A percentile compares a stretch with the other conserved stretches of the same genome.
These are phyloP conservation scores for Hydriomena furcata DNA, from an alignment of 2,888 invertebrate species.

Conservation along the genomic window DNA sequence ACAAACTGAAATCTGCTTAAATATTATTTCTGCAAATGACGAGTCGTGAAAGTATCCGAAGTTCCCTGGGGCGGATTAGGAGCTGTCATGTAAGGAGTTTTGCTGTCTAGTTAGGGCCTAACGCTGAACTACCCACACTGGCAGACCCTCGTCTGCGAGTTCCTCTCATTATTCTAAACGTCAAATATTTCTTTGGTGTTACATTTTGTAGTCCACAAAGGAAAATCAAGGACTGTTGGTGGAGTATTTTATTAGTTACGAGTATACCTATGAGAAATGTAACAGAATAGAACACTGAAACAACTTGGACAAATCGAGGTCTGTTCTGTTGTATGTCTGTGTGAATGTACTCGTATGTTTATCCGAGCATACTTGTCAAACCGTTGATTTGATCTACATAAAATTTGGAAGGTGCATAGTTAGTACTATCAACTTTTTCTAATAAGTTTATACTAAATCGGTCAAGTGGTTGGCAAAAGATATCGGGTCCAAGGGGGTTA, in stretches of 20 bases:
- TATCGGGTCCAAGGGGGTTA: no score
- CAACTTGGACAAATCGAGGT: no score
- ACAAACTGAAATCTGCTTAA: slow-evolving; percentile 11
- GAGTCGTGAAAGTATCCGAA: slow-evolving; percentile 12
- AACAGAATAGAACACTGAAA: no score
- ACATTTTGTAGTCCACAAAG: slow-evolving; percentile 16
- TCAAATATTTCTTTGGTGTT: slow-evolving; percentile 26
- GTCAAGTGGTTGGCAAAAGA: no score
- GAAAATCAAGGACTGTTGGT: slow-evolving; percentile 6
- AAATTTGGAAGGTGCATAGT: no score
- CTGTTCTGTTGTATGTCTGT: no score
- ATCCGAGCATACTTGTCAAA: background rate
- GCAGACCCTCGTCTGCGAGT: slow-evolving; percentile 25
- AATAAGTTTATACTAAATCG: no score
- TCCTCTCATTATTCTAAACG: slow-evolving; percentile 30
- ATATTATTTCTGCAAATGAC: slow-evolving; percentile 16
- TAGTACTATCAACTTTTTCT: no score
- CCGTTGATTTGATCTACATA: no score
- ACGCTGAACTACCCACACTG: slow-evolving; percentile 28
- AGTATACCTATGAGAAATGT: background rate
- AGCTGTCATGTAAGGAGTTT: slow-evolving; percentile 31
- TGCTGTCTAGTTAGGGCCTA: slow-evolving; percentile 29
- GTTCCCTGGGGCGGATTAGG: slow-evolving; percentile 27
- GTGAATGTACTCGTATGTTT: no score
- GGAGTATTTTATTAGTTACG: slow-evolving; percentile 8